phyloP scores from a whole-genome alignment of 2,797 vertebrate genomes.

The Xenopus petersii region DNA sequence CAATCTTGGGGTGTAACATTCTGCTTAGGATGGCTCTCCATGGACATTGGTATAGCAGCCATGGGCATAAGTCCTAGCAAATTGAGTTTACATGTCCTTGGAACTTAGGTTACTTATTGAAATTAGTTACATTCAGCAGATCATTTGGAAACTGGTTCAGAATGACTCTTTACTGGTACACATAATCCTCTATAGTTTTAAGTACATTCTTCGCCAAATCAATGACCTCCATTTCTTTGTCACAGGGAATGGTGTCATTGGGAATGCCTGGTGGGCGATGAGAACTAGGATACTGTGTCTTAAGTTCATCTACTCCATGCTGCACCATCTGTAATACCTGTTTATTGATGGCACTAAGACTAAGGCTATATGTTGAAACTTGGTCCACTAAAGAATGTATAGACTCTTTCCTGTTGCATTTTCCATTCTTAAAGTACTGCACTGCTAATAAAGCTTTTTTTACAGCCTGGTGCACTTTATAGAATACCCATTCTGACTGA shows the following conservation, averaged over 20 bases:
- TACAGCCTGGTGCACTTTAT: slow-evolving; percentile 75
- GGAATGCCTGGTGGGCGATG: slow-evolving; percentile 68
- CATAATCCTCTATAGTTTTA: slow-evolving; percentile 57
- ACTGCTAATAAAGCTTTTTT: slow-evolving; percentile 74
- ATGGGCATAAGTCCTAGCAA: no score
- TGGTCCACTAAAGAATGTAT: slow-evolving; percentile 57
- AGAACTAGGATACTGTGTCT: slow-evolving; percentile 73
- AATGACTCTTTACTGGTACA: slow-evolving; percentile 35
- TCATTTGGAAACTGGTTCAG: no score
- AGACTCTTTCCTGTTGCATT: slow-evolving; percentile 38
- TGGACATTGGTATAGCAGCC: no score
- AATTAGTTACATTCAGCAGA: no score
- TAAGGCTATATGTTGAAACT: slow-evolving; percentile 52
- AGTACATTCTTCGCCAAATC: slow-evolving; percentile 61
- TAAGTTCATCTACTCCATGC: slow-evolving; percentile 68
- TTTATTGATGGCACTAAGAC: slow-evolving; percentile 55
- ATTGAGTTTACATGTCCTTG: no score
- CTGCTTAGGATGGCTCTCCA: no score
- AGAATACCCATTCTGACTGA: slow-evolving; percentile 76
- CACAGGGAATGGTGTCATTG: slow-evolving; percentile 60
- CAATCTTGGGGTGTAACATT: no score
- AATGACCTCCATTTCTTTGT: slow-evolving; percentile 57
- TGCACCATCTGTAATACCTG: slow-evolving; percentile 56
- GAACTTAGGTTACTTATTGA: no score
- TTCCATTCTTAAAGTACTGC: slow-evolving; percentile 59